A percentile compares a stretch with the other conserved stretches of the same genome.
phyloP scores from a whole-genome alignment of 2,797 vertebrate genomes.

The Xerus rutilus region DNA sequence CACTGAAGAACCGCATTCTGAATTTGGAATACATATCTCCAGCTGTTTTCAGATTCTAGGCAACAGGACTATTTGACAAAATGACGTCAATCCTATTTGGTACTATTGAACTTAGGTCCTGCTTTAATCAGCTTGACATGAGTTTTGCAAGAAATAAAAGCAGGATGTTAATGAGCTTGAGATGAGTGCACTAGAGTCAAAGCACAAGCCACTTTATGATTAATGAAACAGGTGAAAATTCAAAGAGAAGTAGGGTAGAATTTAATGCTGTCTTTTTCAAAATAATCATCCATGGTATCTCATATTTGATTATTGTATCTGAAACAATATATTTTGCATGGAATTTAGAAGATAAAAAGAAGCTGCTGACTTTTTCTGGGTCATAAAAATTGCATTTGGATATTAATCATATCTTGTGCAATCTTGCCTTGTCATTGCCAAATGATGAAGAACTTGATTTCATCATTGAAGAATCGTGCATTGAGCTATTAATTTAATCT shows the following conservation, averaged over 20 bases:
- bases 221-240: constrained; percentile 61
- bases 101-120: constrained; percentile 63
- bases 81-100: constrained; percentile 63
- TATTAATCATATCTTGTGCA: constrained; percentile 54
- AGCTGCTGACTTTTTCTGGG: constrained; percentile 32
- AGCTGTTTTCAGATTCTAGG: constrained; percentile 52
- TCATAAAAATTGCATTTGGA: constrained; percentile 35
- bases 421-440: not conserved
- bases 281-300: constrained; percentile 70
- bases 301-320: constrained; percentile 35
- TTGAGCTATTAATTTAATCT: constrained; percentile 1
- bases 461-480: constrained; percentile 33
- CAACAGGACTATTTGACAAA: constrained; percentile 59
- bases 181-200: constrained; percentile 48
- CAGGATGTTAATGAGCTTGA: constrained; percentile 64
- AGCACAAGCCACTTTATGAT: constrained; percentile 48
- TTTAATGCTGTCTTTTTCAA: constrained; percentile 73
- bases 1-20: constrained; percentile 27
- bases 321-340: constrained; percentile 51
- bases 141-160: constrained; percentile 68
- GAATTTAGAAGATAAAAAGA: constrained; percentile 62
- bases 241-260: constrained; percentile 48
- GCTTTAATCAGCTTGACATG: constrained; percentile 69
- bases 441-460: not conserved
- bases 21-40: constrained; percentile 30